These are phyloP conservation scores for Trichacis sp. DNA, from an alignment of 2,888 invertebrate species.

Conservation along the genomic window DNA sequence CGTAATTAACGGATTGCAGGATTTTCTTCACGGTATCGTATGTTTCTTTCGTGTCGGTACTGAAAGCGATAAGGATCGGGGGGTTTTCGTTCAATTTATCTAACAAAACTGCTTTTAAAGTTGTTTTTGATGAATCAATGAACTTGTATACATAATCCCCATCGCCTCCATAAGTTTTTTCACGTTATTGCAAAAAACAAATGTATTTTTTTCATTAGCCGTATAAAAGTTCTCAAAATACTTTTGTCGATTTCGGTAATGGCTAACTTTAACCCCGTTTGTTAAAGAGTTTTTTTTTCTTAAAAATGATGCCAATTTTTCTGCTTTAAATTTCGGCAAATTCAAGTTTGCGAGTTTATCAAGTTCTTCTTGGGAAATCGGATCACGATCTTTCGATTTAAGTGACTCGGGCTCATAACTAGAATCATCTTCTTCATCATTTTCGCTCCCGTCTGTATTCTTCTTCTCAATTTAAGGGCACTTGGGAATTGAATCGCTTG, in stretches of 20 bases:
- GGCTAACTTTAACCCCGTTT: not conserved
- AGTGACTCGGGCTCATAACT: too few species aligned
- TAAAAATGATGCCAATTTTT: not conserved
- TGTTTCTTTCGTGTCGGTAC: conserved; percentile 51
- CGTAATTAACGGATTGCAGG: conserved; percentile 47
- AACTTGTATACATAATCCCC: conserved; percentile 30
- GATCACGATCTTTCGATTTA: too few species aligned
- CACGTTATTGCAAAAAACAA: conserved; percentile 25
- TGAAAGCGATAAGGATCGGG: conserved; percentile 51
- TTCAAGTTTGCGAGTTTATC: not conserved
- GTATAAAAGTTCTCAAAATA: conserved; percentile 12
- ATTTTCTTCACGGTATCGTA: conserved; percentile 52
- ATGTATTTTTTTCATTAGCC: conserved; percentile 15
- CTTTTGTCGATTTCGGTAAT: not conserved
- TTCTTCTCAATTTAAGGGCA: too few species aligned
- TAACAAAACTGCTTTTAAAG: conserved; percentile 46
- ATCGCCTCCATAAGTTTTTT: conserved; percentile 23
- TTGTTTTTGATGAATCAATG: conserved; percentile 46
- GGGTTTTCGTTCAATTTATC: conserved; percentile 52
- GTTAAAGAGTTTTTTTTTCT: not conserved
- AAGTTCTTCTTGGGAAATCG: not conserved
- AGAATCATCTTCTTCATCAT: too few species aligned
- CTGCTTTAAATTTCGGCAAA: conserved; percentile 2
- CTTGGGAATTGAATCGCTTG: too few species aligned
- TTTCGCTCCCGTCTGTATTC: too few species aligned